Percentiles rank a stretch among this genome's conserved stretches.
phyloP scores from a whole-genome alignment of 2,888 invertebrate species.

The Microctonus aethiopoides region DNA sequence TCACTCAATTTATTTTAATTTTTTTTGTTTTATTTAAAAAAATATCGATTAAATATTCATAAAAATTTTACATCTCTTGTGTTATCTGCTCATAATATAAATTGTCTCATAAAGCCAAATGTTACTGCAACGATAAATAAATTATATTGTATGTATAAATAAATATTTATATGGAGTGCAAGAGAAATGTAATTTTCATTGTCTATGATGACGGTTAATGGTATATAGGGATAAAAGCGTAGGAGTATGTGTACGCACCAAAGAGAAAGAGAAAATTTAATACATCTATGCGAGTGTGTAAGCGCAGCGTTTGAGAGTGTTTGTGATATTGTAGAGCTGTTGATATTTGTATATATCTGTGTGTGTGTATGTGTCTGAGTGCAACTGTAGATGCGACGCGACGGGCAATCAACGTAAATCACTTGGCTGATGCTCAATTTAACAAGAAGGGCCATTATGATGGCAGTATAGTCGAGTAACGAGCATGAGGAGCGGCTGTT shows the following conservation, averaged over 20 bases:
- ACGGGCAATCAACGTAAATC: conserved; percentile 66
- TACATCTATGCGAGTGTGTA: too few relatives aligned
- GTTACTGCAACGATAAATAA: conserved; percentile 5
- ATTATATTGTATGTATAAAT: background rate
- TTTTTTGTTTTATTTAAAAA: background rate
- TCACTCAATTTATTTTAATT: background rate
- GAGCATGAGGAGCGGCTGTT: conserved; percentile 45
- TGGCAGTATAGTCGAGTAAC: conserved; percentile 59
- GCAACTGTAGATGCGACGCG: conserved; percentile 50
- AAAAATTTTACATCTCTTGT: too few relatives aligned
- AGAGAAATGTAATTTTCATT: background rate
- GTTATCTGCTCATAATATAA: background rate
- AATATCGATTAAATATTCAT: too few relatives aligned
- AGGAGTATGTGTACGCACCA: conserved; percentile 23
- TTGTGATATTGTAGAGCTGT: too few relatives aligned
- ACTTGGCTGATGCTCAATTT: conserved; percentile 66
- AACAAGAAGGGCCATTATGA: conserved; percentile 66
- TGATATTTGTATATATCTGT: background rate
- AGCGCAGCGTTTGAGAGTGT: too few relatives aligned
- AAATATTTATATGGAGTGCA: background rate
- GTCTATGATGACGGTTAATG: background rate
- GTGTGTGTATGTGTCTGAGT: background rate
- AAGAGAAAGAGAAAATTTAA: conserved; percentile 22
- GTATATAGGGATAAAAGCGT: background rate
- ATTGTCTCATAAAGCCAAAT: background rate